A percentile compares a stretch with the other conserved stretches of the same genome.
Conservation (phyloP, 2,797 vertebrate species). For the Taenioides sp. region DNA sequence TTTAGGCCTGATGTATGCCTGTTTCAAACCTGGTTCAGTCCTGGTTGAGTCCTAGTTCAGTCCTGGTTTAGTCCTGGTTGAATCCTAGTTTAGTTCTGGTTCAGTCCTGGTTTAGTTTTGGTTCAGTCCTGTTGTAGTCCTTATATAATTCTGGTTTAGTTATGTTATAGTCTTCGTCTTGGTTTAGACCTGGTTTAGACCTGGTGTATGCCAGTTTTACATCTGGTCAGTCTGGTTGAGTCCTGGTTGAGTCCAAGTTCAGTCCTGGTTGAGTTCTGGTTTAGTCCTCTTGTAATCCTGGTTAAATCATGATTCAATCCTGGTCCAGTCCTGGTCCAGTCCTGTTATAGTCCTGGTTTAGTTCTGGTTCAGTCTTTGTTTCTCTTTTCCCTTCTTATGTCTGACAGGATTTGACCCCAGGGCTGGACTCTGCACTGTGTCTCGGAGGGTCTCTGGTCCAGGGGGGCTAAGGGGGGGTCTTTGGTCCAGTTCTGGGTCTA, state of each 20-base stretch:
- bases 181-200: too few relatives aligned
- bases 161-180: too few relatives aligned
- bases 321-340: neutral
- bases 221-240: neutral
- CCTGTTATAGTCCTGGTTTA: neutral
- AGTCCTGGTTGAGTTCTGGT: too few relatives aligned
- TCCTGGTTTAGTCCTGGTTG: too few relatives aligned
- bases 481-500: neutral
- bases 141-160: too few relatives aligned
- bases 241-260: neutral
- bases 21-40: too few relatives aligned
- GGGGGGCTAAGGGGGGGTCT: neutral
- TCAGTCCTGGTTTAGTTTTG: neutral
- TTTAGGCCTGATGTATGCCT: too few relatives aligned
- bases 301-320: too few relatives aligned
- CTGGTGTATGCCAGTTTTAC: too few relatives aligned
- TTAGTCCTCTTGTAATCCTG: too few relatives aligned
- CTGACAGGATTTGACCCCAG: neutral
- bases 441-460: neutral
- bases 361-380: neutral
- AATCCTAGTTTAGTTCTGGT: neutral
- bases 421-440: neutral
- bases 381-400: neutral
- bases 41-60: too few relatives aligned
- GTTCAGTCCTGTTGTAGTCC: neutral